A percentile compares a stretch with the other conserved stretches of the same genome.
Evolutionary conservation across 2,113 vertebrate species (phyloP).

Genomic region (Conger conger): DNA sequence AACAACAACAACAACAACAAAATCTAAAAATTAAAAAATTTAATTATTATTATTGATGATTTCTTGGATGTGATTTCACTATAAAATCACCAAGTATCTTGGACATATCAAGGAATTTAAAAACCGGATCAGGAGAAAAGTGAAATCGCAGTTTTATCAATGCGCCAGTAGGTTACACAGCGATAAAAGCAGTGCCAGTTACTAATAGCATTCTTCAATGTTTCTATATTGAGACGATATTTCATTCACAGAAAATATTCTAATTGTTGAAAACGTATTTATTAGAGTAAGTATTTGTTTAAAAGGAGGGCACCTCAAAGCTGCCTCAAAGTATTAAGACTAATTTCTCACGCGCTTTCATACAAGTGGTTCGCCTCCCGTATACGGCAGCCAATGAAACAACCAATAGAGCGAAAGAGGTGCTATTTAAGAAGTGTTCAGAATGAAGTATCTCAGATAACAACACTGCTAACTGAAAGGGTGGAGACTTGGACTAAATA

Average conservation of each 20-base stretch:
- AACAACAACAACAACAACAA: too few relatives aligned
- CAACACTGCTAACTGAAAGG: conserved; percentile 35
- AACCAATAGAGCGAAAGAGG: conserved; percentile 34
- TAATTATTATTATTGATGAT: too few relatives aligned
- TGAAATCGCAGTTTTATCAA: not conserved
- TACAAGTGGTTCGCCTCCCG: conserved; percentile 47
- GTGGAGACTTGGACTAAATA: not conserved
- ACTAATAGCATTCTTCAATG: too few relatives aligned
- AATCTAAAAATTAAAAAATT: too few relatives aligned
- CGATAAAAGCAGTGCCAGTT: too few relatives aligned
- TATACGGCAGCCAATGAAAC: conserved; percentile 54
- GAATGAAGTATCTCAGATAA: conserved; percentile 59
- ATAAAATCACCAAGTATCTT: too few relatives aligned
- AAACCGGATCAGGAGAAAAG: too few relatives aligned
- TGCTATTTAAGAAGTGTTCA: conserved; percentile 66
- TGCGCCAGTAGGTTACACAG: not conserved
- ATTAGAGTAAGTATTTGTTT: not conserved
- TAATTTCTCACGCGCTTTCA: not conserved
- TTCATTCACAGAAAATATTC: too few relatives aligned
- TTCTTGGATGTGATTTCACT: too few relatives aligned
- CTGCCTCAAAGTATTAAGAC: not conserved
- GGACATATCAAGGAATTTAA: too few relatives aligned
- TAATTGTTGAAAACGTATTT: too few relatives aligned
- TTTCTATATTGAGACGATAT: too few relatives aligned
- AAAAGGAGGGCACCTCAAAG: not conserved